These are phyloP conservation scores for Drosophila recens DNA, from an alignment of 2,888 invertebrate genomes.

Conservation along the genomic window DNA sequence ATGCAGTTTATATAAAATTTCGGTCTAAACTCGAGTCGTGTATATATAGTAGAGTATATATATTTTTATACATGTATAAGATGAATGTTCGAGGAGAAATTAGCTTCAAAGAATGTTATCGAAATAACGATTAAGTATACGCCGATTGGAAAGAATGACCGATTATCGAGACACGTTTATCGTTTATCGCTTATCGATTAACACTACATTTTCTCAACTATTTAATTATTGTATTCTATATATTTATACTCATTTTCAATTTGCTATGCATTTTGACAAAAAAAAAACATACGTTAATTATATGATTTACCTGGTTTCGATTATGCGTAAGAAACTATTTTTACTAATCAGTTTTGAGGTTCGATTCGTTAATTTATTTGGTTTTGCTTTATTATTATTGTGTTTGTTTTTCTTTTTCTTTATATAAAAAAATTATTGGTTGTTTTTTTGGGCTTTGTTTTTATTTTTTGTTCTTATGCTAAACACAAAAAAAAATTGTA, in stretches of 20 bases:
- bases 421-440: constrained; percentile 58
- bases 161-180: too few species aligned
- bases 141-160: constrained; percentile 15
- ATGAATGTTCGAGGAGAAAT: constrained; percentile 27
- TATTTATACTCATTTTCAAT: constrained; percentile 30
- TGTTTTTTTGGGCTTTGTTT: constrained; percentile 15
- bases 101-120: constrained; percentile 8
- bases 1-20: constrained; percentile 31
- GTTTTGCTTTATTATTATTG: constrained; percentile 37
- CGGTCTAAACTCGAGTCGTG: constrained; percentile 23
- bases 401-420: constrained; percentile 9
- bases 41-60: constrained; percentile 12
- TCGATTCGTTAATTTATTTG: constrained; percentile 54
- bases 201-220: constrained; percentile 24
- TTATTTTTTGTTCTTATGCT: constrained; percentile 62
- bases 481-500: constrained; percentile 75
- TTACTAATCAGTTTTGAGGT: constrained; percentile 66
- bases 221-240: constrained; percentile 24
- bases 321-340: constrained; percentile 58
- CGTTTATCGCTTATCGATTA: constrained; percentile 9
- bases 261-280: constrained; percentile 52
- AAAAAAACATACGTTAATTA: constrained; percentile 20
- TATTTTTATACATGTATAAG: constrained; percentile 16
- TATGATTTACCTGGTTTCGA: constrained; percentile 39
- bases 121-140: constrained; percentile 19